phyloP scores from a whole-genome alignment of 2,797 vertebrate genomes.

The Salarias fasciatus region DNA sequence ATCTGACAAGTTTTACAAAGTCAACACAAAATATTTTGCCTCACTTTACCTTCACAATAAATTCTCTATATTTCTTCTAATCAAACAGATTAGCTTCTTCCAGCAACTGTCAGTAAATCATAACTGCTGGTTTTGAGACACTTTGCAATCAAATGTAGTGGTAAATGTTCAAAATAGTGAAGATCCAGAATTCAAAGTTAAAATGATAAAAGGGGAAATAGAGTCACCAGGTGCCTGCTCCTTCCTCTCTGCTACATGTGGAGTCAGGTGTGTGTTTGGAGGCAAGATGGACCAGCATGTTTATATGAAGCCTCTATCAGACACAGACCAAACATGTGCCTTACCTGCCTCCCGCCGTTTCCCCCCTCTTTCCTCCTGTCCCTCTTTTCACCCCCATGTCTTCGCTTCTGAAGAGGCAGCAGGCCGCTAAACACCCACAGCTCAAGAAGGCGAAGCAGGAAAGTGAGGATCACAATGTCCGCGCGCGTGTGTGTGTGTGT shows the following conservation, averaged over 20 bases:
- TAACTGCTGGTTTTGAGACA: too few species aligned
- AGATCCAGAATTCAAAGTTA: too few species aligned
- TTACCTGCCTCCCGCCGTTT: constrained; percentile 37
- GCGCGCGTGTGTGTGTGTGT: constrained; percentile 23
- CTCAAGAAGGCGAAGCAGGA: constrained; percentile 57
- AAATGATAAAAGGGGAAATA: background rate
- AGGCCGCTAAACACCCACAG: constrained; percentile 52
- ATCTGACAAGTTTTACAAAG: too few species aligned
- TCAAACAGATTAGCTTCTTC: too few species aligned
- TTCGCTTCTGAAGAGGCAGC: constrained; percentile 60
- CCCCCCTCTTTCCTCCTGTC: constrained; percentile 15
- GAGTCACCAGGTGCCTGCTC: background rate
- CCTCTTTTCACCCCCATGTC: constrained; percentile 54
- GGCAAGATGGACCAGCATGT: constrained; percentile 59
- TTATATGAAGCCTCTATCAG: constrained; percentile 63
- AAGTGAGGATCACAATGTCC: constrained; percentile 32
- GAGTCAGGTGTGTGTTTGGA: constrained; percentile 69
- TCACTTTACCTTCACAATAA: too few species aligned
- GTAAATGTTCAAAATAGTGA: too few species aligned
- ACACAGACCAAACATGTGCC: constrained; percentile 71
- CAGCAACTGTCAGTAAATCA: too few species aligned
- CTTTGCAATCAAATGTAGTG: too few species aligned
- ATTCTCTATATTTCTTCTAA: too few species aligned
- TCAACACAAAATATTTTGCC: too few species aligned
- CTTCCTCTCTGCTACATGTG: constrained; percentile 54